A percentile compares a stretch with the other conserved stretches of the same genome.
phyloP scores from a whole-genome alignment of 2,888 invertebrate species.

The Tridacna gigas region DNA sequence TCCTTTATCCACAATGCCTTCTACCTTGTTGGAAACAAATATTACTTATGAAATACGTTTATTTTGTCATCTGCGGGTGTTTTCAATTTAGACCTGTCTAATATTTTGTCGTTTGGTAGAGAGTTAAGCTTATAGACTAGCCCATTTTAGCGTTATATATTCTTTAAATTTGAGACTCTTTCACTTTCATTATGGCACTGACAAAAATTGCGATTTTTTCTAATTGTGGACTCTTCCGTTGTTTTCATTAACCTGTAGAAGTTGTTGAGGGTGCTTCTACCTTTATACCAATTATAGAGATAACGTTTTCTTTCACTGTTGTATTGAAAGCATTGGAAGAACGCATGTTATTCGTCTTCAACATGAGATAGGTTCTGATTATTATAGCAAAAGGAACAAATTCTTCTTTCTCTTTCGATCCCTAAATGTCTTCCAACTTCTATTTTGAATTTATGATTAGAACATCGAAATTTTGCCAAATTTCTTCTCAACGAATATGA shows the following conservation, averaged over 20 bases:
- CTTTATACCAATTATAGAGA: constrained; percentile 15
- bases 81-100: too few species aligned
- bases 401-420: constrained; percentile 4
- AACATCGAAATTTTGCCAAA: background rate
- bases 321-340: constrained; percentile 24
- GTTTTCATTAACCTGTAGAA: constrained; percentile 15
- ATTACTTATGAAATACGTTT: too few species aligned
- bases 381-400: constrained; percentile 12
- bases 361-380: background rate
- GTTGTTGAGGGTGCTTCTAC: background rate
- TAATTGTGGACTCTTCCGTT: background rate
- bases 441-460: constrained; percentile 3
- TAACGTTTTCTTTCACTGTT: background rate
- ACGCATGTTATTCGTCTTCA: constrained; percentile 36
- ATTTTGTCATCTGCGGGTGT: too few species aligned
- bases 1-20: too few species aligned
- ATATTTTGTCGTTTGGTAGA: background rate
- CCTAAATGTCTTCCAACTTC: background rate
- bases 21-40: too few species aligned
- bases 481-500: background rate
- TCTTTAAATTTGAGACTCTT: background rate
- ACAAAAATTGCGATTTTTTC: constrained; percentile 1
- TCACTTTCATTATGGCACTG: background rate
- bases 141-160: too few species aligned
- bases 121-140: background rate